phyloP scores from a whole-genome alignment of 2,888 invertebrate species.

The Digitonthophagus gazella region DNA sequence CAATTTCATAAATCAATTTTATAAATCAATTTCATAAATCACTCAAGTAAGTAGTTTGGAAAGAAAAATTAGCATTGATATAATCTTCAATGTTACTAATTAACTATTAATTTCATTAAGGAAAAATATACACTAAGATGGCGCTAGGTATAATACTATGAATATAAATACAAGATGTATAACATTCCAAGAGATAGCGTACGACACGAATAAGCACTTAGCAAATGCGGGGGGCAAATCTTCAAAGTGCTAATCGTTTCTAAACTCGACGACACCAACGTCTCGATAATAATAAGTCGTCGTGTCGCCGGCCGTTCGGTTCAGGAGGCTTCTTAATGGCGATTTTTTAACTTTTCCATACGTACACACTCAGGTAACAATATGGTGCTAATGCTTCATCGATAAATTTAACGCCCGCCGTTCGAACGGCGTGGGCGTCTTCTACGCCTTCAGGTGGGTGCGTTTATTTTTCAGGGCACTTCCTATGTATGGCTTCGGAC shows the following conservation, averaged over 20 bases:
- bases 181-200: too few species aligned
- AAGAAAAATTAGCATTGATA: too few species aligned
- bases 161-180: too few species aligned
- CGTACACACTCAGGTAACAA: neutral
- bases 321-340: too few species aligned
- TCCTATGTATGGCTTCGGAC: neutral
- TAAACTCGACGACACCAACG: neutral
- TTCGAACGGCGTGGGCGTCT: neutral
- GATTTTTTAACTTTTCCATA: neutral
- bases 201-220: neutral
- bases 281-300: neutral
- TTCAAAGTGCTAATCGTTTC: neutral
- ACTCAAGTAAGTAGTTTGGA: too few species aligned
- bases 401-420: slow-evolving; percentile 7
- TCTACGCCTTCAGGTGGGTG: neutral
- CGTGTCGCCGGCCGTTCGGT: too few species aligned
- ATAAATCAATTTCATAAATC: too few species aligned
- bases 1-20: too few species aligned
- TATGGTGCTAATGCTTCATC: slow-evolving; percentile 11
- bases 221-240: neutral
- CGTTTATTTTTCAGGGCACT: neutral
- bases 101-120: too few species aligned
- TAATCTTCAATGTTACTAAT: too few species aligned
- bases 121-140: too few species aligned
- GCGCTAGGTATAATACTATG: too few species aligned